Conservation (phyloP, 2,888 invertebrate genomes). For the Cryptocephalus primarius region DNA sequence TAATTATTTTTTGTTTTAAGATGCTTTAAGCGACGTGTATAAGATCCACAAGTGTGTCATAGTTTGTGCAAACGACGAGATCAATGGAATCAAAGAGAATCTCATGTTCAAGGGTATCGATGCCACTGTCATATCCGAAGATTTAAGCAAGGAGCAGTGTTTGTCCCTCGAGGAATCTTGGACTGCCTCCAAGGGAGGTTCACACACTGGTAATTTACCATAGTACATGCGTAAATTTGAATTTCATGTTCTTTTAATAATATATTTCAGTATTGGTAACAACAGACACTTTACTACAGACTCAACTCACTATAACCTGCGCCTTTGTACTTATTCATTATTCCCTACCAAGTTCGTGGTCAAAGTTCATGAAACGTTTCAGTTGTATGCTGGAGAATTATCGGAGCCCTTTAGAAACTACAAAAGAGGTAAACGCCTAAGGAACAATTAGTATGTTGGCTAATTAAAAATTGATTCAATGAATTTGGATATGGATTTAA, state of each 20-base stretch:
- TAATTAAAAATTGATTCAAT: no score
- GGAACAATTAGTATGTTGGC: no score
- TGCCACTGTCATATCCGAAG: slow-evolving; percentile 20
- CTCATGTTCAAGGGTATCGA: slow-evolving; percentile 20
- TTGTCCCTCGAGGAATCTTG: slow-evolving; percentile 17
- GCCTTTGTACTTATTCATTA: slow-evolving; percentile 61
- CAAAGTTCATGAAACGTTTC: slow-evolving; percentile 59
- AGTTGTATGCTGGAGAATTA: slow-evolving; percentile 54
- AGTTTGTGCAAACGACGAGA: slow-evolving; percentile 50
- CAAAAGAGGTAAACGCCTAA: slow-evolving; percentile 25
- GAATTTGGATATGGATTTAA: no score
- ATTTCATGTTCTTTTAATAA: neutral
- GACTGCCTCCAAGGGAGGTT: slow-evolving; percentile 35
- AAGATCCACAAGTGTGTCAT: slow-evolving; percentile 45
- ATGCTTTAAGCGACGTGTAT: neutral
- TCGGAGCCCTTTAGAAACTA: slow-evolving; percentile 26
- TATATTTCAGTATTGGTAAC: slow-evolving; percentile 47
- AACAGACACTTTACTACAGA: slow-evolving; percentile 52
- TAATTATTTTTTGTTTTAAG: neutral
- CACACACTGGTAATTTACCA: slow-evolving; percentile 14
- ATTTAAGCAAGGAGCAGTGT: slow-evolving; percentile 17
- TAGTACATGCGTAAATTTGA: neutral
- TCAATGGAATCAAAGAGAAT: slow-evolving; percentile 30
- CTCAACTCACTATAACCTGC: slow-evolving; percentile 51
- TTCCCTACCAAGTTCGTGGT: slow-evolving; percentile 53